These are phyloP conservation scores for Candoia aspera DNA, from an alignment of 2,113 vertebrate genomes.

Conservation along the genomic window DNA sequence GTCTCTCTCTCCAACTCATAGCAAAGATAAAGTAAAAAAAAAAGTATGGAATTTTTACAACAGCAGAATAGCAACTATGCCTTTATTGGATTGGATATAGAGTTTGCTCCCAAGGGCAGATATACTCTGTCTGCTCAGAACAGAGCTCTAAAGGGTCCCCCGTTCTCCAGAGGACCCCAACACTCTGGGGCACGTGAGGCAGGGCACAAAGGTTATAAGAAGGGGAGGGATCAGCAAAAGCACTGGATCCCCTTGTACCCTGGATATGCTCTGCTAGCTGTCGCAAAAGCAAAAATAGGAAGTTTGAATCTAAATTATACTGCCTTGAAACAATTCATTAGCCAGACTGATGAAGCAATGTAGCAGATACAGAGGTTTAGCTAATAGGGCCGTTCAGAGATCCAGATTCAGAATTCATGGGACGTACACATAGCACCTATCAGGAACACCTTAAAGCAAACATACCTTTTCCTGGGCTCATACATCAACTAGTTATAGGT, in stretches of 20 bases:
- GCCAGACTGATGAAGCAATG: background rate
- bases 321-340: background rate
- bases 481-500: background rate
- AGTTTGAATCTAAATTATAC: background rate
- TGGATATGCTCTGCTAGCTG: background rate
- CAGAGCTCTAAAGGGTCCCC: background rate
- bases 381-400: background rate
- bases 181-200: background rate
- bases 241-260: background rate
- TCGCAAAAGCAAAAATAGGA: background rate
- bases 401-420: background rate
- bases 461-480: background rate
- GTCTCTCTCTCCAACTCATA: background rate
- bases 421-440: background rate
- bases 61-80: background rate
- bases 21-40: background rate
- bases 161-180: background rate
- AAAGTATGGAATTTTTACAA: background rate
- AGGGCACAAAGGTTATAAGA: background rate
- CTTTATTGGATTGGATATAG: background rate
- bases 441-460: background rate
- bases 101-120: background rate
- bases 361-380: background rate
- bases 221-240: background rate
- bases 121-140: background rate